Percentiles rank a stretch among this genome's conserved stretches.
phyloP scores from a whole-genome alignment of 2,888 invertebrate genomes.

The Pogonocherus hispidulus region DNA sequence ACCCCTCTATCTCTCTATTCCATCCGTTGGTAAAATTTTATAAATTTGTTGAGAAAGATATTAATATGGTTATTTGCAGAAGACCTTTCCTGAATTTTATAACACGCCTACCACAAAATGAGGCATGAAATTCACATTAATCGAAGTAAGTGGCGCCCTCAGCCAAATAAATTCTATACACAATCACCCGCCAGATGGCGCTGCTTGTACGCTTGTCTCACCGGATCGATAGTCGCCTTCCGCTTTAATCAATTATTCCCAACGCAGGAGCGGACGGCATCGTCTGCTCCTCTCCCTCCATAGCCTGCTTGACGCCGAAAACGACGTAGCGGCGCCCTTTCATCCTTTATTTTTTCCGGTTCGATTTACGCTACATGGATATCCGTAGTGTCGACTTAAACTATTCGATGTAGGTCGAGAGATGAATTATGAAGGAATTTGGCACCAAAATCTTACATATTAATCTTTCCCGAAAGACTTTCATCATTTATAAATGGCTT shows the following conservation, averaged over 20 bases:
- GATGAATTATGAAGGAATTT: constrained; percentile 14
- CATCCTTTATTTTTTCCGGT: constrained; percentile 6
- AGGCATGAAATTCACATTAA: too few relatives aligned
- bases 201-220: constrained; percentile 45
- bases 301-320: constrained; percentile 49
- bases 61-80: too few relatives aligned
- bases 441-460: not conserved
- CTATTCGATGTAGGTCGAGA: constrained; percentile 11
- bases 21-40: too few relatives aligned
- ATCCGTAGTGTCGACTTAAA: constrained; percentile 26
- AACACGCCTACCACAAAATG: too few relatives aligned
- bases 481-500: not conserved
- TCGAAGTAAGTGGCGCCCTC: constrained; percentile 4
- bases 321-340: constrained; percentile 32
- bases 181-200: constrained; percentile 54
- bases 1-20: too few relatives aligned
- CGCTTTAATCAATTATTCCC: constrained; percentile 59
- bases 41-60: too few relatives aligned
- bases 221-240: constrained; percentile 58
- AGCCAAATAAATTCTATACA: not conserved
- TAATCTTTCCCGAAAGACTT: not conserved
- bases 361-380: constrained; percentile 9
- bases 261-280: constrained; percentile 38
- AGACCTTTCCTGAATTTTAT: too few relatives aligned
- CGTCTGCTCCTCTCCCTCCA: constrained; percentile 12